Conservation (phyloP, 2,113 vertebrate species). For the Erinaceus europaeus region DNA sequence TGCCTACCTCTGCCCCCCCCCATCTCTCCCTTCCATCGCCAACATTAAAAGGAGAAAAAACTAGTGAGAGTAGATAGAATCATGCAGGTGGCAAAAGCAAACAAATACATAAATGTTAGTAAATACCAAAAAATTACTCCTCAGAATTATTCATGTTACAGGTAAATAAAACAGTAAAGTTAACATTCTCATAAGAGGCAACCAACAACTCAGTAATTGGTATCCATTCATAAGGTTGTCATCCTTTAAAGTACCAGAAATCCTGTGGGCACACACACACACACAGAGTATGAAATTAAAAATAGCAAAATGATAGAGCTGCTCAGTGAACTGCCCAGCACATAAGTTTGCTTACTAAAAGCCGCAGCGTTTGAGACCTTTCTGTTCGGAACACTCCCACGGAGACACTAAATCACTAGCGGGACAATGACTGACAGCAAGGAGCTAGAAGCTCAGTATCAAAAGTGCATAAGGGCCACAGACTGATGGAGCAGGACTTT, state of each 20-base stretch:
- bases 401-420: neutral
- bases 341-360: neutral
- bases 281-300: neutral
- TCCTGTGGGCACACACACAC: neutral
- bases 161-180: neutral
- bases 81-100: too few species aligned
- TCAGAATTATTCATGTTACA: constrained; percentile 13
- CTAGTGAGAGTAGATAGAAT: too few species aligned
- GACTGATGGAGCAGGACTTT: neutral
- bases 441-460: neutral
- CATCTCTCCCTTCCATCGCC: too few species aligned
- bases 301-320: neutral
- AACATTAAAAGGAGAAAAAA: too few species aligned
- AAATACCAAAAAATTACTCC: constrained; percentile 2
- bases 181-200: constrained; percentile 33
- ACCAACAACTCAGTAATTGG: neutral
- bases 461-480: neutral
- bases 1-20: too few species aligned
- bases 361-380: neutral
- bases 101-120: neutral
- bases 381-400: neutral
- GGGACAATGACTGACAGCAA: neutral
- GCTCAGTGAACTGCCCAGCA: neutral
- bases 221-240: constrained; percentile 13
- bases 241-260: neutral